Evolutionary conservation across 2,888 invertebrate genomes (phyloP), one percentile per base, ranked within the genome.

Genomic region (Cephus sareptanus): DNA sequence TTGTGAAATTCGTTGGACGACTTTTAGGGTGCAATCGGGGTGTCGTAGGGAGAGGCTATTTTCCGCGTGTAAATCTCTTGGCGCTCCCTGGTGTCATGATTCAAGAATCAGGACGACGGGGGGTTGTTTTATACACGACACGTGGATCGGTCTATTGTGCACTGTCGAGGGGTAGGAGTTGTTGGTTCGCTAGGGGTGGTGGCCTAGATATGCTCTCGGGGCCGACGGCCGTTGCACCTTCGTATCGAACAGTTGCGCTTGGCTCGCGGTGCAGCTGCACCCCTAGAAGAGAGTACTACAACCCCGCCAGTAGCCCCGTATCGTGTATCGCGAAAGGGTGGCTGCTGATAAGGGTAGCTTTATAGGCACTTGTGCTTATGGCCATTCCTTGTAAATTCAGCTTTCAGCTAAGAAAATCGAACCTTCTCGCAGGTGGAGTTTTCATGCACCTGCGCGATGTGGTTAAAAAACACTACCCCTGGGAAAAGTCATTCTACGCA

Each of bases 171-270:
- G 74, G 74, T 34, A 6, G 31, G 68, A 68, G 37, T 40, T 56
- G n/a, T 13, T 69, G 13, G 68, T 34, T 81, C 79, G 82, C 30
- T 79, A 81, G 80, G 78, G 83, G 79, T 81, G 87, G 76, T 90
- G 90, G 83, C 90, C 90, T 89, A 90, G 88, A 89, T 90, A 87
- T 81, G 84, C 78, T 85, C 81, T 80, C 85, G 88, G 88, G 90
- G 88, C 88, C 88, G 87, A 85, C 85, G 89, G 87, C 88, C 89
- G 87, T 89, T 90, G 86, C 87, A 86, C 87, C 87, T 79, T 85
- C 84, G 86, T 90, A 90, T 89, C 86, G 89, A 90, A 89, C 89
- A 87, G 83, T 82, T 79, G 81, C 82, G 85, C 86, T 84, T 84
- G 82, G 71, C 33, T 71, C 71, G 71, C 77, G 84, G 85, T 85